These are phyloP conservation scores for Athalia cordata DNA, from an alignment of 2,888 invertebrate genomes.

Conservation along the genomic window DNA sequence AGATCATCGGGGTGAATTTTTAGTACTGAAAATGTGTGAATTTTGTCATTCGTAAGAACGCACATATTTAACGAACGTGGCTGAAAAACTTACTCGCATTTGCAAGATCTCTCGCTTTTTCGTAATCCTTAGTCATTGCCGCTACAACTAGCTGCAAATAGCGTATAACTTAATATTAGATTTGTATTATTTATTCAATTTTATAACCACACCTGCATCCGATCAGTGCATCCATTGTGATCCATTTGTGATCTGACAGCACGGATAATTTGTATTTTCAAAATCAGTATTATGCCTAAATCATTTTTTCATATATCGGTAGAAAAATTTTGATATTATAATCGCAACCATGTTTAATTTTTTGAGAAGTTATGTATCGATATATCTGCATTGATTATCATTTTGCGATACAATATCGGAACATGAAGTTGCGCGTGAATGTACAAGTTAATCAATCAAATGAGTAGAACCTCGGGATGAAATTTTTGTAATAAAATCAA, in stretches of 20 bases:
- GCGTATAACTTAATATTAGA: not conserved
- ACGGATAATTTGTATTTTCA: not conserved
- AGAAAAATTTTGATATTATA: too few species aligned
- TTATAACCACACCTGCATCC: conserved; percentile 5
- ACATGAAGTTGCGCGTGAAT: too few species aligned
- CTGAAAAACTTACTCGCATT: conserved; percentile 13
- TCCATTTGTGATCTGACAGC: not conserved
- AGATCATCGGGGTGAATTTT: conserved; percentile 5
- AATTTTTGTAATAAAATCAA: too few species aligned
- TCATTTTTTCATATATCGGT: too few species aligned
- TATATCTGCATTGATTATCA: too few species aligned
- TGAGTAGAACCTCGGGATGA: too few species aligned
- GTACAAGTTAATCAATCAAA: too few species aligned
- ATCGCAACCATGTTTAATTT: too few species aligned
- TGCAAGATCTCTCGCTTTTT: conserved; percentile 11
- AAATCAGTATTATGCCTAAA: too few species aligned
- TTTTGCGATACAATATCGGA: too few species aligned
- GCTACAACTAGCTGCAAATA: conserved; percentile 26
- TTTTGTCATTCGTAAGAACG: not conserved
- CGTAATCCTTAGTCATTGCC: conserved; percentile 29
- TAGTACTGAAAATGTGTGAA: conserved; percentile 11
- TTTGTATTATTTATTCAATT: not conserved
- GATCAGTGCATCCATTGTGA: conserved; percentile 15
- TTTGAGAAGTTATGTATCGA: too few species aligned
- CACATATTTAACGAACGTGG: not conserved